These are phyloP conservation scores for Capricornis sumatraensis DNA, from an alignment of 2,113 vertebrate species.

Conservation along the genomic window DNA sequence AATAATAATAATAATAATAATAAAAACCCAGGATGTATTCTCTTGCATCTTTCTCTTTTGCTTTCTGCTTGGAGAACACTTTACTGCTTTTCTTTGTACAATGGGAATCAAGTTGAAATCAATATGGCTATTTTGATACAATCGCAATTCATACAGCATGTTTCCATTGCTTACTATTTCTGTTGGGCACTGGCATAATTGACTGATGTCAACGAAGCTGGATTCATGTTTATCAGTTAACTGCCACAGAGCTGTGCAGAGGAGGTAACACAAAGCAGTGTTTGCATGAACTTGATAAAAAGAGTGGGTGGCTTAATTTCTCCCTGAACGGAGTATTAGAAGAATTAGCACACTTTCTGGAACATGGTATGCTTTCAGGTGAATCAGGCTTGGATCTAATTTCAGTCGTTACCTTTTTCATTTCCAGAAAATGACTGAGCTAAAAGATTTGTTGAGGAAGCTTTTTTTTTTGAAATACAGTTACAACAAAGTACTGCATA, in stretches of 20 bases:
- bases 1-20: not conserved
- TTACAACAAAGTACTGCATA: not conserved
- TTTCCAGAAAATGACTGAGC: constrained; percentile 22
- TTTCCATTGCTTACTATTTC: constrained; percentile 57
- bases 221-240: constrained; percentile 52
- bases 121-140: constrained; percentile 57
- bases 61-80: constrained; percentile 52
- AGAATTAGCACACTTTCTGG: not conserved
- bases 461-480: not conserved
- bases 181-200: constrained; percentile 48
- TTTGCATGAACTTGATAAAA: constrained; percentile 18
- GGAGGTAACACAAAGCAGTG: not conserved
- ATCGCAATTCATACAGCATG: constrained; percentile 25
- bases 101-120: constrained; percentile 45
- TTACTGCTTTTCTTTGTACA: constrained; percentile 38
- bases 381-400: constrained; percentile 6
- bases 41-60: not conserved
- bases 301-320: not conserved
- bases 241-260: not conserved
- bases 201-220: constrained; percentile 2
- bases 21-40: not conserved
- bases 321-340: not conserved
- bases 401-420: constrained; percentile 27
- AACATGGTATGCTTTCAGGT: not conserved
- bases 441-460: not conserved